These are phyloP conservation scores for Psilanteris sp. DNA, from an alignment of 1,140 invertebrate genomes.

Conservation along the genomic window DNA sequence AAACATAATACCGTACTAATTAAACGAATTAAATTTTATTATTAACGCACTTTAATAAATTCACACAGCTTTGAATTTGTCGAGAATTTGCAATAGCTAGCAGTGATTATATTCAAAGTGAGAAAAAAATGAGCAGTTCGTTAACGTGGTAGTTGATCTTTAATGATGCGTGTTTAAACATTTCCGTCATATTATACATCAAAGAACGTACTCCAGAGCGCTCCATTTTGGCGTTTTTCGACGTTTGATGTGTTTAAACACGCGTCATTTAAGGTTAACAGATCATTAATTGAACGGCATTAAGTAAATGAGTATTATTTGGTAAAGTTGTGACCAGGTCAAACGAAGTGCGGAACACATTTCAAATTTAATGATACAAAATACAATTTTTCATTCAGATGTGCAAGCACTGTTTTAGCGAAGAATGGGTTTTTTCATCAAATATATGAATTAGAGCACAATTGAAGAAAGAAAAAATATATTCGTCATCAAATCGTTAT, in stretches of 20 bases:
- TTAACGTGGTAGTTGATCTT: constrained; percentile 27
- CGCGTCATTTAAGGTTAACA: constrained; percentile 40
- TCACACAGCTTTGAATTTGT: too few relatives aligned
- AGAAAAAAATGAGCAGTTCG: not conserved
- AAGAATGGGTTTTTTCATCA: too few relatives aligned
- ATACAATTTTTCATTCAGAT: not conserved
- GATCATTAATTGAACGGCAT: constrained; percentile 26
- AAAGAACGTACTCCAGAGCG: constrained; percentile 17
- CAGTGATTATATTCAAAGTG: constrained; percentile 4
- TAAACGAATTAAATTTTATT: too few relatives aligned
- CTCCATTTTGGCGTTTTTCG: constrained; percentile 21
- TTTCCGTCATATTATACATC: constrained; percentile 43
- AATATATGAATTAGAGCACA: too few relatives aligned
- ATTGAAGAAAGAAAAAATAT: too few relatives aligned
- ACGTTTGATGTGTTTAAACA: constrained; percentile 34
- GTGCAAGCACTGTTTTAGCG: too few relatives aligned
- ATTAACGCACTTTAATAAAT: too few relatives aligned
- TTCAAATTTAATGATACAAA: constrained; percentile 10
- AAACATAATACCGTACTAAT: too few relatives aligned
- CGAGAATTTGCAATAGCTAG: too few relatives aligned
- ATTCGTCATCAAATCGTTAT: too few relatives aligned
- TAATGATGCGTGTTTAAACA: constrained; percentile 37
- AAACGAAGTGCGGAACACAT: constrained; percentile 12
- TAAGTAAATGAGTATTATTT: constrained; percentile 38
- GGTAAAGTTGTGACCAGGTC: constrained; percentile 7